These are phyloP conservation scores for Chunga burmeisteri DNA, from an alignment of 2,113 vertebrate species.

Conservation along the genomic window DNA sequence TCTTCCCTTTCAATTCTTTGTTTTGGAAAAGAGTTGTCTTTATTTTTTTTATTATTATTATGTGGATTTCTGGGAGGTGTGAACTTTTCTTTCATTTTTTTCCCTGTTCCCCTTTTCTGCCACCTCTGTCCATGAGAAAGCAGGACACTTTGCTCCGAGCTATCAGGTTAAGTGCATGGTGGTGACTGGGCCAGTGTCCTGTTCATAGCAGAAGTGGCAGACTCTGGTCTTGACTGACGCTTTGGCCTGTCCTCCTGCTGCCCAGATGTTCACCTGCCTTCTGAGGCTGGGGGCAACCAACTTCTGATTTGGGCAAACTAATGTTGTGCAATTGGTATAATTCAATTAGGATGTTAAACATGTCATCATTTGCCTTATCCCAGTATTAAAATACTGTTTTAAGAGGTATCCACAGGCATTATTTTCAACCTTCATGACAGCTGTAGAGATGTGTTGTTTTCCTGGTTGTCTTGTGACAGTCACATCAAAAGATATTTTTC, in stretches of 20 bases:
- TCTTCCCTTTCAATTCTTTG: not conserved
- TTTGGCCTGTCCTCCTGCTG: not conserved
- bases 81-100: not conserved
- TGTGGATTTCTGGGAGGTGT: not conserved
- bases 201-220: not conserved
- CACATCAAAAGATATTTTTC: not conserved
- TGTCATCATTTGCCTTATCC: not conserved
- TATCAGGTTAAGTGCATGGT: not conserved
- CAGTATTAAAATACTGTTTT: not conserved
- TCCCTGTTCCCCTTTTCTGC: not conserved
- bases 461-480: not conserved
- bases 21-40: not conserved
- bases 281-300: accelerated
- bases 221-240: not conserved
- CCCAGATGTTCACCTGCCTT: not conserved
- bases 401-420: not conserved
- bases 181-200: not conserved
- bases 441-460: not conserved
- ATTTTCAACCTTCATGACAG: not conserved
- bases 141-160: not conserved
- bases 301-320: not conserved
- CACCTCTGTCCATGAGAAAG: not conserved
- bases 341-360: not conserved
- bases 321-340: not conserved
- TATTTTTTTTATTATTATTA: not conserved